Evolutionary conservation across 2,888 invertebrate genomes (phyloP), one percentile per base, ranked within the genome.

Genomic region (Shargacucullia verbasci): DNA sequence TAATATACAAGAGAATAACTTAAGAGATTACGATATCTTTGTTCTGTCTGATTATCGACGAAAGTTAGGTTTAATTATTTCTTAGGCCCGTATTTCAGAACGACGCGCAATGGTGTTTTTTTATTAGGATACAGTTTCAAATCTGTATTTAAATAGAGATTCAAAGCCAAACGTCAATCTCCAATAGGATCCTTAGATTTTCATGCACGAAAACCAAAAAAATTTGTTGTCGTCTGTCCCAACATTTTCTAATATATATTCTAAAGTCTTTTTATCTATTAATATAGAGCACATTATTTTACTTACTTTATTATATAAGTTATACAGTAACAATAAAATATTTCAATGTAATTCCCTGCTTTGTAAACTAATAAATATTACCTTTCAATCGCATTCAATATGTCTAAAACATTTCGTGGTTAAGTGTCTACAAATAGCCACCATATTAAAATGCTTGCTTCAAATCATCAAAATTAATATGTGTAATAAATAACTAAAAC

Each of bases 381-480:
- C 29, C 10, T 71, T 72, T 60, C 29, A 59, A 59, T 69, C 41
- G 58, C 52, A 59, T 76, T 66, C 49, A 66, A 72, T 61, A 55
- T 55, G 41, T 60, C 49, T 41, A 53, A 63, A 57, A n/a, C 53
- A 35, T 70, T 65, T 59, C 38, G 64, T 66, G 46, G 59, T 65
- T 67, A 69, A 63, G 64, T 68, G 53, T 68, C 64, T 73, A 81
- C 72, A 61, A 73, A 81, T 79, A 79, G 68, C 66, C 66, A 66
- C 46, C 56, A 61, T 66, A 78, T 79, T 77, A 76, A 80, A 82
- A 76, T 80, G 71, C 79, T 72, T 72, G 78, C 62, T 63, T 76
- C 63, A 66, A 65, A 77, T 68, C 76, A 73, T 70, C 70, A 76
- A 76, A 80, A 81, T 81, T 77, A 82, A 83, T 79, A 80, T 65